Evolutionary conservation across 2,797 vertebrate species (phyloP), one percentile per base, ranked within the genome.

Genomic region (Synaphobranchus kaupii): DNA sequence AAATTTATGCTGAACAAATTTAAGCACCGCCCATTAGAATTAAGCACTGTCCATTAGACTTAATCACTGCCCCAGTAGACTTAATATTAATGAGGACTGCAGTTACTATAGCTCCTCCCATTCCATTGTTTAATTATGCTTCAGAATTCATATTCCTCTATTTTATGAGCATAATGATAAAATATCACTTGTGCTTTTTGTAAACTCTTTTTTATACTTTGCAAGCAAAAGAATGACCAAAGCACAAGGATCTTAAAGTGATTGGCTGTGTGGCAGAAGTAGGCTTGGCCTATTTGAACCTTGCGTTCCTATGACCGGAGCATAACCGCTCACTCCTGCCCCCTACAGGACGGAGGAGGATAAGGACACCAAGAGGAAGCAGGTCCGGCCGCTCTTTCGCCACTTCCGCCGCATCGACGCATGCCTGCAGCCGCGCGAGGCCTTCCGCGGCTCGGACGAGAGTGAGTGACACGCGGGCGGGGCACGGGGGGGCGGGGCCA

Each of bases 321-420:
- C 39, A 0, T 28, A 28, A 80, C 44, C n/a, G 52, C 20, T 20
- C 39, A 54, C 20, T 82, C 3, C 34, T 87, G 12, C 81, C 34
- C 73, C 88, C 54, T 84, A 0, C 91, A 99, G 98, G 89, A 95
- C 96, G 87, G 94, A 97, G 0, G 97, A 98, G 90, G 98, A 98
- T 90, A 98, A 95, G 71, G 97, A 98, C 44, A 96, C 95, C 1
- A 96, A 96, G 86, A 97, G 93, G 95, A 98, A 98, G 94, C 97
- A 98, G 94, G 98, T 98, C 47, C 98, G 98, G 83, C 98, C 98
- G 0, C 96, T 99, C 1, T 99, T 99, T 94, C 95, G 98, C 90
- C 98, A 99, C 92, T 99, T 99, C 92, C 96, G 98, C 84, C 97
- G 97, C 78, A 99, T 99, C 80, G 98, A 99, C 84, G 98, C 98